phyloP scores from a whole-genome alignment of 2,797 vertebrate species.

The Paedocypris micromegethes region DNA sequence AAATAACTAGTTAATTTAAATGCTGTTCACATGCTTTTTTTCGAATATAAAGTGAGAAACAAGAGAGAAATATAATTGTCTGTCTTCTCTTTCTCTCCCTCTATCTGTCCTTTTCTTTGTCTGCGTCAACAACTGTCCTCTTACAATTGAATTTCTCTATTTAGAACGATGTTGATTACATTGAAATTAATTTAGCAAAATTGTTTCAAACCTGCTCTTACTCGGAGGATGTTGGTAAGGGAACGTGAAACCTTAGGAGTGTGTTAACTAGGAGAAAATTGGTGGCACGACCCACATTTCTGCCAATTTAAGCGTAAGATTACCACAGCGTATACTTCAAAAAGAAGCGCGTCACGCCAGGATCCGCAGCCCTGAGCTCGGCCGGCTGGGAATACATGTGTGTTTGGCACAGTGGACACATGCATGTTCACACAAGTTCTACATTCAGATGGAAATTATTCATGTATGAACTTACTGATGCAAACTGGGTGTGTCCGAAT shows the following conservation, averaged over 20 bases:
- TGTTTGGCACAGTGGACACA: constrained; percentile 9
- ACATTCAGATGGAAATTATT: no score
- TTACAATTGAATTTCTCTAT: constrained; percentile 9
- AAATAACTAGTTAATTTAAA: background rate
- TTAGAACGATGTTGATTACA: constrained; percentile 13
- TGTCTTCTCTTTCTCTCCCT: background rate
- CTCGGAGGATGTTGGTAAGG: constrained; percentile 6
- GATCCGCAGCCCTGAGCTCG: constrained; percentile 32
- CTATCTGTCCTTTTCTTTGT: background rate
- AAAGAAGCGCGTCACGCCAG: constrained; percentile 25
- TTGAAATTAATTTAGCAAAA: constrained; percentile 25
- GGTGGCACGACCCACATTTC: constrained; percentile 37
- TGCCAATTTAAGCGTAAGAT: constrained; percentile 39
- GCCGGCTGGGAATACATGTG: constrained; percentile 5
- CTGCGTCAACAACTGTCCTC: background rate
- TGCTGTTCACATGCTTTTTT: background rate
- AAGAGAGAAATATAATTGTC: constrained; percentile 3
- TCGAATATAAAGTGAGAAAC: background rate
- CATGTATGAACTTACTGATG: no score
- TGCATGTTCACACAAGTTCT: background rate
- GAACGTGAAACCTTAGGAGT: constrained; percentile 5
- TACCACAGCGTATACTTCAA: constrained; percentile 30
- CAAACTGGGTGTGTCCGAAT: no score
- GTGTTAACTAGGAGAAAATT: constrained; percentile 35
- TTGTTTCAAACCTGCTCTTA: constrained; percentile 24